These are phyloP conservation scores for Riparia riparia DNA, from an alignment of 2,113 vertebrate species.

Conservation along the genomic window DNA sequence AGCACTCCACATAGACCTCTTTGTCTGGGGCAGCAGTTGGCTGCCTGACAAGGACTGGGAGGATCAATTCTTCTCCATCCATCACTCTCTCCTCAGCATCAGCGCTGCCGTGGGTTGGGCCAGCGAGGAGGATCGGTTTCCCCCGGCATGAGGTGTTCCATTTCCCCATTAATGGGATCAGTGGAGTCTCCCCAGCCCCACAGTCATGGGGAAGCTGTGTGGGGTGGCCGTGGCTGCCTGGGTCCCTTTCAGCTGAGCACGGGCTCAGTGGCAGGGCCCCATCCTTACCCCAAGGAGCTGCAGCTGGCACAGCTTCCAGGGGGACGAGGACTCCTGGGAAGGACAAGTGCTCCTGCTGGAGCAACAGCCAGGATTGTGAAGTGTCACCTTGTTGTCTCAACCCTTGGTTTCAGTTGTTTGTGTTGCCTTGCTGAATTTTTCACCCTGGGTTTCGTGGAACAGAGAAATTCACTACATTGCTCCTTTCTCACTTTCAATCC, in stretches of 20 bases:
- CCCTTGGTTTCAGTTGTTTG: neutral
- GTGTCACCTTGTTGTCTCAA: neutral
- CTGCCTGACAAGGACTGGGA: neutral
- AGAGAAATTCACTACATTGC: neutral
- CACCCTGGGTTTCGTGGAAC: rapidly evolving
- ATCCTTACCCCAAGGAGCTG: neutral
- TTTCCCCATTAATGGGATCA: neutral
- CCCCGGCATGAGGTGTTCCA: rapidly evolving
- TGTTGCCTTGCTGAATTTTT: neutral
- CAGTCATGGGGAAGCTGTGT: rapidly evolving
- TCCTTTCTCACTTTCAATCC: neutral
- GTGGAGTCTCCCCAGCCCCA: neutral
- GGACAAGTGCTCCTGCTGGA: neutral
- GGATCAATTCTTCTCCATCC: conserved; percentile 50
- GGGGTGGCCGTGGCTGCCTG: neutral
- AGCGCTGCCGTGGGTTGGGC: neutral
- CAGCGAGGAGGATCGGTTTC: neutral
- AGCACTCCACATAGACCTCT: conserved; percentile 12
- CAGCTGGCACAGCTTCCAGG: neutral
- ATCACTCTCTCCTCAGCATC: neutral
- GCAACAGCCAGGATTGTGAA: too few species aligned
- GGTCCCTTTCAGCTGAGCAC: neutral
- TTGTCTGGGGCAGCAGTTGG: conserved; percentile 26
- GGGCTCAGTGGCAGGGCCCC: rapidly evolving
- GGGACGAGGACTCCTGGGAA: neutral